Evolutionary conservation across 2,113 vertebrate species (phyloP).

Genomic region (Siniperca knerii): DNA sequence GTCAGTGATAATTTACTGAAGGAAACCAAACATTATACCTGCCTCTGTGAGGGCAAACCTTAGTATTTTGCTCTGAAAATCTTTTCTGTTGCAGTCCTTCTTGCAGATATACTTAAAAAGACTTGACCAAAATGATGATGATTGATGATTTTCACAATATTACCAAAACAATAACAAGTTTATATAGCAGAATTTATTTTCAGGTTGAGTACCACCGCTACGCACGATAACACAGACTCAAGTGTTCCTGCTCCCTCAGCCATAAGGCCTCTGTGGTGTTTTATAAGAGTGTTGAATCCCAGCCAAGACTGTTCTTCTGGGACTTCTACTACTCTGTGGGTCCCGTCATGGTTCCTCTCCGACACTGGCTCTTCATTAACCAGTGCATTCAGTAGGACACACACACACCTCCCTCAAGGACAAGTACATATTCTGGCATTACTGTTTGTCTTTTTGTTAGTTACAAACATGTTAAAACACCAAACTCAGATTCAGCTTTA

Average conservation of each 20-base stretch:
- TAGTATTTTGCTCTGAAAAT: background rate
- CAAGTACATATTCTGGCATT: conserved; percentile 25
- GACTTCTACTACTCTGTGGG: conserved; percentile 44
- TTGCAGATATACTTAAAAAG: background rate
- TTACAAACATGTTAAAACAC: conserved; percentile 36
- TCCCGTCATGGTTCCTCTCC: conserved; percentile 65
- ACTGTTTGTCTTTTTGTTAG: conserved; percentile 18
- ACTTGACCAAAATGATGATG: no score
- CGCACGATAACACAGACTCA: conserved; percentile 18
- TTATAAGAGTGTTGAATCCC: conserved; percentile 59
- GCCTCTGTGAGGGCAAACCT: background rate
- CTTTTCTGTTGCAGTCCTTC: background rate
- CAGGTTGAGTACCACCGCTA: conserved; percentile 18
- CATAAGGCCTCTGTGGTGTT: conserved; percentile 48
- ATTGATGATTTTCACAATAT: conserved; percentile 4
- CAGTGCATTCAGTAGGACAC: conserved; percentile 31
- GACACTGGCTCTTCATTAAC: conserved; percentile 55
- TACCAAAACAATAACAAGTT: background rate
- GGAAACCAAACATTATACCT: background rate
- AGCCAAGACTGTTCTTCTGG: conserved; percentile 57
- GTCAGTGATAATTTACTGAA: background rate
- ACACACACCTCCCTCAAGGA: conserved; percentile 46
- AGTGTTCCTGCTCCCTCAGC: conserved; percentile 52
- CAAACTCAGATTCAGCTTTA: conserved; percentile 44
- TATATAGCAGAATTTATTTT: conserved; percentile 2